A percentile compares a stretch with the other conserved stretches of the same genome.
phyloP scores from a whole-genome alignment of 2,113 vertebrate genomes.

The Tupaia chinensis region DNA sequence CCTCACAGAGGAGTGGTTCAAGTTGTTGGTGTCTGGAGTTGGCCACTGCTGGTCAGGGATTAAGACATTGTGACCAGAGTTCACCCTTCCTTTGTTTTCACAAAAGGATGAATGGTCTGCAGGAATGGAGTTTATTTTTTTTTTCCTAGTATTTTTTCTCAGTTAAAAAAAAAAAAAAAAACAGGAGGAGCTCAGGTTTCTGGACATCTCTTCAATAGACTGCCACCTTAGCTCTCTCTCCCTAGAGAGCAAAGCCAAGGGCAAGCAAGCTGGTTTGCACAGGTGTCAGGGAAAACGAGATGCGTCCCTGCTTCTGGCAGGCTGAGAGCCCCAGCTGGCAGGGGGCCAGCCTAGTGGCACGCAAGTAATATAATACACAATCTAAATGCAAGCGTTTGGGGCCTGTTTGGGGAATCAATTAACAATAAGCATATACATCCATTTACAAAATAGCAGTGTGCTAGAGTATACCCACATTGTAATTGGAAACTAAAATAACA shows the following conservation, averaged over 20 bases:
- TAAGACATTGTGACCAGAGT: background rate
- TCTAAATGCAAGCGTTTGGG: conserved; percentile 83
- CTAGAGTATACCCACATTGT: conserved; percentile 81
- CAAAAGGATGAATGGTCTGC: conserved; percentile 9
- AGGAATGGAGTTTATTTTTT: background rate
- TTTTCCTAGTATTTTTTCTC: conserved; percentile 38
- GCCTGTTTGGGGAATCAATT: conserved; percentile 86
- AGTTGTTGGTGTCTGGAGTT: background rate
- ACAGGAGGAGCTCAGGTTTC: background rate
- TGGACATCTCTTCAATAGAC: conserved; percentile 14
- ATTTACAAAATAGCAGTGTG: conserved; percentile 87
- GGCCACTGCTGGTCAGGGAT: background rate
- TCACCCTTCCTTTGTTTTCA: conserved; percentile 10
- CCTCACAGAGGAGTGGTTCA: background rate
- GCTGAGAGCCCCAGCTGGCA: conserved; percentile 77
- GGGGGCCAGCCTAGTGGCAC: conserved; percentile 82
- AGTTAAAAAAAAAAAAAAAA: background rate
- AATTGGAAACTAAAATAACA: conserved; percentile 89
- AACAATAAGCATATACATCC: conserved; percentile 86
- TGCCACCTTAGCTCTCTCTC: conserved; percentile 10
- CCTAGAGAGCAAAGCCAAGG: conserved; percentile 40
- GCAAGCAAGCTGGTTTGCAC: conserved; percentile 44
- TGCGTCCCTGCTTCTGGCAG: conserved; percentile 53
- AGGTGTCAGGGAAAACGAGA: conserved; percentile 64
- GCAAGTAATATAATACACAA: conserved; percentile 82